phyloP scores from a whole-genome alignment of 2,888 invertebrate genomes.

The Tetrapedia diversipes region DNA sequence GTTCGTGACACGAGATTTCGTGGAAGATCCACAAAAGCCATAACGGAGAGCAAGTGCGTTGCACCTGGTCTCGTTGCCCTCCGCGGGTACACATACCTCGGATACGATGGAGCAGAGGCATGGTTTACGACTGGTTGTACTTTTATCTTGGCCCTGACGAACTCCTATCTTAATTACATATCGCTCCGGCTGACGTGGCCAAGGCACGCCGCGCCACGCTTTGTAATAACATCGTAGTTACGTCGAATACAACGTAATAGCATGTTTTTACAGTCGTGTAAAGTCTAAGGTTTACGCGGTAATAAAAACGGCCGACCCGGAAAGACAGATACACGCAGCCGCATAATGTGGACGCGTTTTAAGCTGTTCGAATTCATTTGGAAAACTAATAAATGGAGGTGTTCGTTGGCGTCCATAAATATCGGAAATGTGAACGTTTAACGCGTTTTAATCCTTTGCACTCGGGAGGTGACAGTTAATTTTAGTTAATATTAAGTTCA shows the following conservation, averaged over 20 bases:
- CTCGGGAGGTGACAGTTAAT: no score
- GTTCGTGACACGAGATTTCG: no score
- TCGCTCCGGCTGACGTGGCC: slow-evolving; percentile 53
- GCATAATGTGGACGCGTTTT: not conserved
- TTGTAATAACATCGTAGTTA: slow-evolving; percentile 39
- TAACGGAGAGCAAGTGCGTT: no score
- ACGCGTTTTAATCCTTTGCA: not conserved
- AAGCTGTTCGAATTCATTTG: slow-evolving; percentile 2
- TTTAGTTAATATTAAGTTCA: not conserved
- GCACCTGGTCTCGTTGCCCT: no score
- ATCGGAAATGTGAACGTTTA: not conserved
- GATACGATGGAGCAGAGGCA: slow-evolving; percentile 40
- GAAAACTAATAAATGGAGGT: not conserved
- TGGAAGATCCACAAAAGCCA: no score
- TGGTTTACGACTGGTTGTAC: slow-evolving; percentile 49
- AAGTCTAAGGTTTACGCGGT: slow-evolving; percentile 34
- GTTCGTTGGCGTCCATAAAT: not conserved
- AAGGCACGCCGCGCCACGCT: slow-evolving; percentile 22
- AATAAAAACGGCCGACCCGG: slow-evolving; percentile 10
- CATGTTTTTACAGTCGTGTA: slow-evolving; percentile 27
- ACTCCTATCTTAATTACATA: slow-evolving; percentile 70
- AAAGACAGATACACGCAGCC: not conserved
- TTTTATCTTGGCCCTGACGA: slow-evolving; percentile 65
- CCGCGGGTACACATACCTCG: no score
- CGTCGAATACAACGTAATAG: slow-evolving; percentile 34